A percentile compares a stretch with the other conserved stretches of the same genome.
phyloP scores from a whole-genome alignment of 2,888 invertebrate genomes.

The Hydraecia micacea region DNA sequence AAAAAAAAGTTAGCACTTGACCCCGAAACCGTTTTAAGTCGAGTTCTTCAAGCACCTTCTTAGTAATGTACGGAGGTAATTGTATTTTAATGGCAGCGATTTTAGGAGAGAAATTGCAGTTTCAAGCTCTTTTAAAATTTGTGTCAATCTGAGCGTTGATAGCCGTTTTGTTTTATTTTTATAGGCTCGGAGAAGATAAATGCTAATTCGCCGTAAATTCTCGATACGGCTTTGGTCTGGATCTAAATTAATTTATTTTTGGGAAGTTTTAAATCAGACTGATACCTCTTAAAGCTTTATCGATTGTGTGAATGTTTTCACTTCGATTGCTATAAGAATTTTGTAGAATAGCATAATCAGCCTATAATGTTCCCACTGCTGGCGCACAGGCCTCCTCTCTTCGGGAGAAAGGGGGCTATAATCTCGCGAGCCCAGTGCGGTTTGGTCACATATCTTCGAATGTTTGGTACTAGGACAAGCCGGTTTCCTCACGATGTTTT shows the following conservation, averaged over 20 bases:
- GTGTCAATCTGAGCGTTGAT: slow-evolving; percentile 60
- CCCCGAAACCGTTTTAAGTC: slow-evolving; percentile 69
- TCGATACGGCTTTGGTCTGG: slow-evolving; percentile 17
- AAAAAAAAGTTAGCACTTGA: slow-evolving; percentile 78
- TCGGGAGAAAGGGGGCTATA: neutral
- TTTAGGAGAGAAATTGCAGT: slow-evolving; percentile 59
- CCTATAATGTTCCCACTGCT: neutral
- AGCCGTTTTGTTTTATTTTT: slow-evolving; percentile 56
- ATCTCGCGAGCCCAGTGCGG: neutral
- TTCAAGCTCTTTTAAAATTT: slow-evolving; percentile 57
- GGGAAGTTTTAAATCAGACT: slow-evolving; percentile 28
- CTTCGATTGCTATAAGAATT: neutral
- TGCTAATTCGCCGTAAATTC: slow-evolving; percentile 41
- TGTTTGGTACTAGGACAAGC: too few species aligned
- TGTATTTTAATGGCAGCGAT: slow-evolving; percentile 67
- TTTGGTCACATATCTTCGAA: too few species aligned
- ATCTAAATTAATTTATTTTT: slow-evolving; percentile 29
- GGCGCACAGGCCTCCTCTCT: neutral
- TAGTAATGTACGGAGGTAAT: slow-evolving; percentile 67
- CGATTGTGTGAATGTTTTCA: slow-evolving; percentile 12
- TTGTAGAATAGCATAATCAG: neutral
- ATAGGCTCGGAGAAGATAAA: slow-evolving; percentile 34
- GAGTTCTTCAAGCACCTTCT: slow-evolving; percentile 67
- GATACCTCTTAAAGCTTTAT: slow-evolving; percentile 6
- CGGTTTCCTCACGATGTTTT: too few species aligned